Base-by-base conservation (phyloP, 2,797 vertebrate genomes). In the Potorous gilbertii region DNA sequence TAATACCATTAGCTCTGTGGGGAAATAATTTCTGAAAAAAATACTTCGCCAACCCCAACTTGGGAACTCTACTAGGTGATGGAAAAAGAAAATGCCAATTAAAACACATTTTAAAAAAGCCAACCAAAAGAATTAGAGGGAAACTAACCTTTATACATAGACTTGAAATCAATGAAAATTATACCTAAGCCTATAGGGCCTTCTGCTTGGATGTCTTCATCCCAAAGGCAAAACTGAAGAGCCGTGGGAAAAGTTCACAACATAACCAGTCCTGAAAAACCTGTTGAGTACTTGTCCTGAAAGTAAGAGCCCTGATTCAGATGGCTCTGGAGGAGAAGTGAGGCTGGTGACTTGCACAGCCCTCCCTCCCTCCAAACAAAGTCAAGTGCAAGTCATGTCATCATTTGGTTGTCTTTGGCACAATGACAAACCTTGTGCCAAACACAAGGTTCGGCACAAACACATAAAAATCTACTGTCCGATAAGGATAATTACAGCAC, bases 51-150 rank as follows among this genome's bases (percentile, higher is more conserved):
- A 87, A 4, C 18, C n/a, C 74, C 40, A 87, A 87, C 50, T 46
- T 87, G 9, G 21, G 8, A 50, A 87, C 27, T 81, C 9, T 46
- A 11, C 0, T 87, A 87, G 18, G 31, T 81, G n/a, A 46, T 81
- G 16, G 66, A 27, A 87, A 81, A 62, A 62, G 59, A 81, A 50
- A 50, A 87, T 27, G 24, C 40, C 21, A 27, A 50, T 87, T 46
- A 87, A 50, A 87, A 27, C 24, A 46, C 21, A 5, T 62, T 40
- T n/a, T 54, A 1, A 81, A 56, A 96, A 50, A 62, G 31, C 28
- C 29, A 62, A 91, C 92, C 62, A 5, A 55, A 55, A n/a, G 2
- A 94, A 81, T 94, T 92, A 46, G 94, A 40, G 27, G 96, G 95
- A 31, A 97, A 91, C 56, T 57, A 87, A 14, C 96, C 6, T 66